phyloP scores from a whole-genome alignment of 2,113 vertebrate species.

The Campylorhamphus procurvoides region DNA sequence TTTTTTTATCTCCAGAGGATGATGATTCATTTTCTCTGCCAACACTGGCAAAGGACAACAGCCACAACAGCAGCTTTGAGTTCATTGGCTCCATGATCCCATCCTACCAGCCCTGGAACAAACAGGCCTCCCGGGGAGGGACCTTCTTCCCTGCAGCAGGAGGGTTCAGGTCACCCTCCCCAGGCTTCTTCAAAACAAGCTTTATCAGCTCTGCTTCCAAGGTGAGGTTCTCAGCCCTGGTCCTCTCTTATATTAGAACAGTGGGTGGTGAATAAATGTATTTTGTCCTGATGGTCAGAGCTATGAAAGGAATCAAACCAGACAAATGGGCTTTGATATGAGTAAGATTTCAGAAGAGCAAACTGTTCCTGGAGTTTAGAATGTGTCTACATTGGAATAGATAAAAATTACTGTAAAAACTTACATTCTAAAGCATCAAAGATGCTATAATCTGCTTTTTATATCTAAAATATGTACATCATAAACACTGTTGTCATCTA shows the following conservation, averaged over 20 bases:
- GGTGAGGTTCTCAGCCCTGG: conserved; percentile 68
- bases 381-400: neutral
- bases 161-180: conserved; percentile 91
- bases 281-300: neutral
- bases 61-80: conserved; percentile 98
- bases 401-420: neutral
- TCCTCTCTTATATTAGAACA: accelerated
- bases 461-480: neutral
- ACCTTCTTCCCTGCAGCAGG: conserved; percentile 53
- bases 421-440: neutral
- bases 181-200: conserved; percentile 88
- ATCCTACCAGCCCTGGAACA: conserved; percentile 91
- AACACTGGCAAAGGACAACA: conserved; percentile 87
- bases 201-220: conserved; percentile 93
- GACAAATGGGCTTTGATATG: neutral
- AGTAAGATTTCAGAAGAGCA: neutral
- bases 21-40: conserved; percentile 85
- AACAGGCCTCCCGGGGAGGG: conserved; percentile 75
- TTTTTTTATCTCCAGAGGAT: conserved; percentile 79
- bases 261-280: neutral
- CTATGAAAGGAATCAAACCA: neutral
- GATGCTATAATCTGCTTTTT: neutral
- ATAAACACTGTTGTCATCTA: too few species aligned
- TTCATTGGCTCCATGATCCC: conserved; percentile 92
- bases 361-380: neutral